A percentile compares a stretch with the other conserved stretches of the same genome.
These are phyloP conservation scores for Alces alces DNA, from an alignment of 2,113 vertebrate species.

Conservation along the genomic window DNA sequence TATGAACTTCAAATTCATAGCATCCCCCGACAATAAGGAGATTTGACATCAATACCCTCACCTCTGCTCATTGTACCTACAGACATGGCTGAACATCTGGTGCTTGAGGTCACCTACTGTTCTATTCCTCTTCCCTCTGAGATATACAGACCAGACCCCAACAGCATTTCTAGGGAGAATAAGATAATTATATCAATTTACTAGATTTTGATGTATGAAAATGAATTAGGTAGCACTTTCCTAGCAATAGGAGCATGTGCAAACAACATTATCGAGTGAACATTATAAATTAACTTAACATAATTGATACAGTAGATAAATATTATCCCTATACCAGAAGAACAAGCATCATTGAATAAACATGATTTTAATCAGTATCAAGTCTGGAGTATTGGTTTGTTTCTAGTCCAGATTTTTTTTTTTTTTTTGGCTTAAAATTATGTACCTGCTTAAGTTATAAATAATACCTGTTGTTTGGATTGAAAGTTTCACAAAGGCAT, in stretches of 20 bases:
- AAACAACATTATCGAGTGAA: constrained; percentile 57
- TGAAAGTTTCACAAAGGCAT: background rate
- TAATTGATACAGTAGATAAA: constrained; percentile 62
- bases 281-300: constrained; percentile 57
- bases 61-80: background rate
- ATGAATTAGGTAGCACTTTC: constrained; percentile 59
- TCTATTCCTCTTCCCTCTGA: constrained; percentile 5
- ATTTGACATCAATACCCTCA: background rate
- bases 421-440: background rate
- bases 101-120: background rate
- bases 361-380: constrained; percentile 55
- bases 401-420: background rate
- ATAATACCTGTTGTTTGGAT: background rate
- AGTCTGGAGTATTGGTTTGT: constrained; percentile 20
- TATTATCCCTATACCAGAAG: constrained; percentile 31
- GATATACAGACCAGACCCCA: background rate
- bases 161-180: constrained; percentile 35
- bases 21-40: background rate
- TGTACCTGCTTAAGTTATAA: background rate
- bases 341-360: constrained; percentile 29
- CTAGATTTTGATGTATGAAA: constrained; percentile 49
- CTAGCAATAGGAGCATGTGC: constrained; percentile 51
- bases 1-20: background rate
- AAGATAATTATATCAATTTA: constrained; percentile 58
- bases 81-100: constrained; percentile 34